Percentiles rank a stretch among this genome's conserved stretches.
Conservation (phyloP, 2,888 invertebrate genomes). For the Biston stratarius region DNA sequence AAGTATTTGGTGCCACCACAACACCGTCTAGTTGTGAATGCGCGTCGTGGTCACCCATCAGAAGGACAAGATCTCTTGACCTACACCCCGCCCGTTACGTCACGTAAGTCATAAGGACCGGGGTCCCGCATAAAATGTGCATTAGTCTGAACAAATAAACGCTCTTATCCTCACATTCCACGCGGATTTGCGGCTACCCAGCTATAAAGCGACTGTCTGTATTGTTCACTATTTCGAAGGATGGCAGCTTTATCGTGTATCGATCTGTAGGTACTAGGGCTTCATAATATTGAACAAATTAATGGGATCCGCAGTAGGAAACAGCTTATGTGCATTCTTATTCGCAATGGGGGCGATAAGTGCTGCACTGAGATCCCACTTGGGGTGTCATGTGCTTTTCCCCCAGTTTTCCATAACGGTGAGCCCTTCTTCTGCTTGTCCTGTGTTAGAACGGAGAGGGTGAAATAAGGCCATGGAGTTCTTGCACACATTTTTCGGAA, state of each 20-base stretch:
- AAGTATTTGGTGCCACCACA: no score
- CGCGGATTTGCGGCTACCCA: conserved; percentile 70
- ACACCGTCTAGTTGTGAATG: no score
- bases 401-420: no score
- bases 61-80: conserved; percentile 31
- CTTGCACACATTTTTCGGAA: no score
- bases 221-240: conserved; percentile 41
- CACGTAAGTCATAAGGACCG: conserved; percentile 80
- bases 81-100: conserved; percentile 60
- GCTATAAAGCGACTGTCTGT: conserved; percentile 61
- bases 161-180: conserved; percentile 75
- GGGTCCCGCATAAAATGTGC: conserved; percentile 81
- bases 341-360: no score
- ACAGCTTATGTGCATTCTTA: not conserved
- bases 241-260: conserved; percentile 14
- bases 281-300: not conserved
- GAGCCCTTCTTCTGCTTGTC: no score
- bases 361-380: no score
- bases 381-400: no score
- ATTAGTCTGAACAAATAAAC: conserved; percentile 84
- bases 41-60: not conserved
- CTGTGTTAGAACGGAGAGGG: no score
- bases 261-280: not conserved
- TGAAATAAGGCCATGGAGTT: no score
- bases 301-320: not conserved